Conservation (phyloP, 2,888 invertebrate species). For the Platerodrilus igneus region DNA sequence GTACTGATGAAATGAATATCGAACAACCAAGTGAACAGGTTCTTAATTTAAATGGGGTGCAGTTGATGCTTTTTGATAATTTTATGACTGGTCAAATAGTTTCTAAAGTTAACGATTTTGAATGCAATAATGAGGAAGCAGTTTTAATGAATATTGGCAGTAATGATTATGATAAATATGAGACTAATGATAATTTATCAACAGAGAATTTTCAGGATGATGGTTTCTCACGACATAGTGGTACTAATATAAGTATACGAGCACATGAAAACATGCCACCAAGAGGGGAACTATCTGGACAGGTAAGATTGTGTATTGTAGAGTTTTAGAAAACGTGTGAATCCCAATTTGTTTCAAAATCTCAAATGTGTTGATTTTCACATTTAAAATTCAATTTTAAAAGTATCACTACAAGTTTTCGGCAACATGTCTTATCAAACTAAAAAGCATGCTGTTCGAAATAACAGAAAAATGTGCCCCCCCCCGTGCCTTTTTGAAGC, state of each 20-base stretch:
- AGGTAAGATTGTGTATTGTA: constrained; percentile 56
- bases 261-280: constrained; percentile 86
- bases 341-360: too few relatives aligned
- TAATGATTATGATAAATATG: constrained; percentile 31
- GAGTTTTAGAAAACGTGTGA: too few relatives aligned
- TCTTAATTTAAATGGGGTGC: constrained; percentile 52
- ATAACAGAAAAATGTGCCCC: too few relatives aligned
- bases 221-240: constrained; percentile 48
- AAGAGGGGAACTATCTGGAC: constrained; percentile 79
- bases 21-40: constrained; percentile 31
- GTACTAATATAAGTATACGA: constrained; percentile 74
- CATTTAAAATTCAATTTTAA: too few relatives aligned
- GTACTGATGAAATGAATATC: too few relatives aligned
- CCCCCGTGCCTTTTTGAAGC: too few relatives aligned
- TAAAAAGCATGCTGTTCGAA: too few relatives aligned
- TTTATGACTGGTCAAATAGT: constrained; percentile 40
- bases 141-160: constrained; percentile 43
- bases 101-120: constrained; percentile 42
- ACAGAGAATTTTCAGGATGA: constrained; percentile 41
- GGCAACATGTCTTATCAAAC: too few relatives aligned
- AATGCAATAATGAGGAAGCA: constrained; percentile 35
- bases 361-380: too few relatives aligned
- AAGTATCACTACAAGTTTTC: too few relatives aligned
- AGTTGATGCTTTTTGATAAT: constrained; percentile 40
- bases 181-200: constrained; percentile 45